These are phyloP conservation scores for Leptestheria dahalacensis DNA, from an alignment of 1,140 invertebrate species.

Conservation along the genomic window DNA sequence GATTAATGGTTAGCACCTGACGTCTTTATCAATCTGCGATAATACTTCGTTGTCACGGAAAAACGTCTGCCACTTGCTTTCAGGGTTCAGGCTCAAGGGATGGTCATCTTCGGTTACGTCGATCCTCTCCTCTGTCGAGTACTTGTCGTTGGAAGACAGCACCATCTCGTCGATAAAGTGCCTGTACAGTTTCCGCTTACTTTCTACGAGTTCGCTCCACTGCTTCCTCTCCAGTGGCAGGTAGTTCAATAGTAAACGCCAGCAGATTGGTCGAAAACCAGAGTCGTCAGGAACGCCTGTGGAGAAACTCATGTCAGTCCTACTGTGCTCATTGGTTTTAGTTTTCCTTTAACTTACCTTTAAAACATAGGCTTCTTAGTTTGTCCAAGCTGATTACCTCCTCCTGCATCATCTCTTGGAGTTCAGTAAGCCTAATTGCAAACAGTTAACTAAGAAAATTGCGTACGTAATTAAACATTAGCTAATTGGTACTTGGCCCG, in stretches of 20 bases:
- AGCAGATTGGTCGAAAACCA: conserved; percentile 55
- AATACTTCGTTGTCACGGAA: conserved; percentile 95
- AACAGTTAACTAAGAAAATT: background rate
- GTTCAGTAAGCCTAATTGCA: conserved; percentile 17
- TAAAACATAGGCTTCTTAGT: conserved; percentile 52
- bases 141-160: conserved; percentile 49
- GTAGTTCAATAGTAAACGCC: conserved; percentile 71
- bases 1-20: conserved; percentile 39
- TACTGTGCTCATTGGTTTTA: too few relatives aligned
- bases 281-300: conserved; percentile 72
- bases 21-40: conserved; percentile 93
- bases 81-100: conserved; percentile 83
- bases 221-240: conserved; percentile 45
- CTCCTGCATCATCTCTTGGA: conserved; percentile 32
- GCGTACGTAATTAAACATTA: background rate
- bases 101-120: conserved; percentile 52
- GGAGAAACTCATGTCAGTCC: too few relatives aligned
- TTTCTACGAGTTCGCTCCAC: conserved; percentile 46
- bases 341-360: too few relatives aligned
- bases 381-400: conserved; percentile 49
- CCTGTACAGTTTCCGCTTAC: conserved; percentile 58
- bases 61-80: conserved; percentile 81
- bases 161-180: conserved; percentile 82
- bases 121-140: conserved; percentile 32
- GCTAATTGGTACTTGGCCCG: background rate